phyloP scores from a whole-genome alignment of 2,797 vertebrate genomes.

The Sus cebifrons region DNA sequence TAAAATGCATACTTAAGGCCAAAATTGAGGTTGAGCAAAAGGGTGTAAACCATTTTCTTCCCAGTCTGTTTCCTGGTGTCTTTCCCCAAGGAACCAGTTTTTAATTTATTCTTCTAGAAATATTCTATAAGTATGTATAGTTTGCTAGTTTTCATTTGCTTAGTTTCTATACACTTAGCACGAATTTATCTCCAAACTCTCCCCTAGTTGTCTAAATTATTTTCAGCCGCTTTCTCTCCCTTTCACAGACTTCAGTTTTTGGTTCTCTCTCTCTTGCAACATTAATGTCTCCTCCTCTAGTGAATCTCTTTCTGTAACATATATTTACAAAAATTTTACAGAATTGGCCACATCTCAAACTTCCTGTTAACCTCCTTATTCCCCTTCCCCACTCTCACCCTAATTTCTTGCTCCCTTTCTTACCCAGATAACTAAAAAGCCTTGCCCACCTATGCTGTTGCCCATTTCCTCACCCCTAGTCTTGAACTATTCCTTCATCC shows the following conservation, averaged over 20 bases:
- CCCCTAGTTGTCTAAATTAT: neutral
- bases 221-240: neutral
- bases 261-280: neutral
- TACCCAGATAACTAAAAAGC: neutral
- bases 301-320: neutral
- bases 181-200: neutral
- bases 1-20: neutral
- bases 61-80: neutral
- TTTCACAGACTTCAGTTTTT: neutral
- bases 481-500: neutral
- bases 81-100: conserved; percentile 1
- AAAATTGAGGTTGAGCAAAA: conserved; percentile 39
- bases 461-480: neutral
- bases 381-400: neutral
- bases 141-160: neutral
- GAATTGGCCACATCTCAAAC: neutral
- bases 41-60: neutral
- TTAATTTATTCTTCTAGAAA: conserved; percentile 58
- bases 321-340: neutral
- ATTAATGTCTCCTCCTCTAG: neutral
- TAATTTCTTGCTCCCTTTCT: neutral
- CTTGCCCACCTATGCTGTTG: neutral
- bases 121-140: neutral
- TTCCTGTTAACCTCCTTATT: neutral
- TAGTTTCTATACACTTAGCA: conserved; percentile 8